Evolutionary conservation across 2,888 invertebrate genomes (phyloP).

Genomic region (Sinhomidia bicolor): DNA sequence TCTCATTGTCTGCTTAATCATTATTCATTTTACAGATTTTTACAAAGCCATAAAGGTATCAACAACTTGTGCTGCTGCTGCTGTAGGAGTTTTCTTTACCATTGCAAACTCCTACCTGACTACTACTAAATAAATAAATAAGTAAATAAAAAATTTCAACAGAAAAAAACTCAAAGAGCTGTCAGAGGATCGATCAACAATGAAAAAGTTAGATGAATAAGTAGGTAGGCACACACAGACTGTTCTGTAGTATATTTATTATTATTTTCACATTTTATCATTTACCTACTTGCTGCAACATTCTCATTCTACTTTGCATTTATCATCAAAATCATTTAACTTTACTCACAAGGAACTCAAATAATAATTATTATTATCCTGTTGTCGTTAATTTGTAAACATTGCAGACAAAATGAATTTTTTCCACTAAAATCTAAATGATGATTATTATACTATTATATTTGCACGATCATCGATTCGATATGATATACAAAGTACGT

Average conservation of each 20-base stretch:
- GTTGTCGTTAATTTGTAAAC: constrained; percentile 26
- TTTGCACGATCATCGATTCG: constrained; percentile 20
- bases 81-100: background rate
- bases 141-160: background rate
- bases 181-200: constrained; percentile 15
- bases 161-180: constrained; percentile 13
- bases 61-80: background rate
- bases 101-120: background rate
- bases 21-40: constrained; percentile 39
- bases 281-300: no score
- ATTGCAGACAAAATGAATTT: background rate
- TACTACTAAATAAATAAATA: no score
- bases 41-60: constrained; percentile 39
- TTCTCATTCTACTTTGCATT: background rate
- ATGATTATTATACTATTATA: no score
- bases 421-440: constrained; percentile 9
- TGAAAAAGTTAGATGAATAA: background rate
- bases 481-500: constrained; percentile 3
- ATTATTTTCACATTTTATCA: background rate
- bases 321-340: no score
- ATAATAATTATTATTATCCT: constrained; percentile 13
- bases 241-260: no score
- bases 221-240: background rate
- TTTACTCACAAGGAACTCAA: constrained; percentile 37
- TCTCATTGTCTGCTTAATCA: constrained; percentile 34